Evolutionary conservation across 2,113 vertebrate species (phyloP).

Genomic region (Regulus satrapa): DNA sequence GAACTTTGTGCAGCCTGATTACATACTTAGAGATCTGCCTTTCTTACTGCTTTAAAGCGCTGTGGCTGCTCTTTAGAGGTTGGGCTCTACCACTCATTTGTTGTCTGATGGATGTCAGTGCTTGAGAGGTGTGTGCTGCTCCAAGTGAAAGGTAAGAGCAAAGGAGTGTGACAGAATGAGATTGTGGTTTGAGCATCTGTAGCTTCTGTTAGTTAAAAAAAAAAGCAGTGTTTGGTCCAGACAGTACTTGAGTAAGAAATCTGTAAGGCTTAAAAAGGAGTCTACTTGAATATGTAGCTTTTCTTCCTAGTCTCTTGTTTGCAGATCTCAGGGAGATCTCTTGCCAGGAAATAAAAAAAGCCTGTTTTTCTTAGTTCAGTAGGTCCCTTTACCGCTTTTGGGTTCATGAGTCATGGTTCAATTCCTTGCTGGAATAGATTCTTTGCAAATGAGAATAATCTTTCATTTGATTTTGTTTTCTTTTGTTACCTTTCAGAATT

Average conservation of each 20-base stretch:
- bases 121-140: neutral
- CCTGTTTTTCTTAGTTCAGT: neutral
- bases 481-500: neutral
- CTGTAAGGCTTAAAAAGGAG: neutral
- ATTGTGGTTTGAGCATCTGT: neutral
- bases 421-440: neutral
- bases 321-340: neutral
- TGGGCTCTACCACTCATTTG: neutral
- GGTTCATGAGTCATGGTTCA: neutral
- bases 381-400: neutral
- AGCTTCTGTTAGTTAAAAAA: neutral
- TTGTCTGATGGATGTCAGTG: neutral
- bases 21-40: neutral
- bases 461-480: conserved; percentile 3
- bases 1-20: neutral
- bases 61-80: neutral
- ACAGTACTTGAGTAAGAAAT: neutral
- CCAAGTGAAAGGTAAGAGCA: neutral
- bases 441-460: neutral
- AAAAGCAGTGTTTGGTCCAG: neutral
- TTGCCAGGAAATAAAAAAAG: neutral
- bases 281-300: neutral
- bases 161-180: neutral
- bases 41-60: neutral
- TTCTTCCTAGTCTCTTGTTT: neutral